These are phyloP conservation scores for Cinclus mexicanus DNA, from an alignment of 2,113 vertebrate genomes.

Conservation along the genomic window DNA sequence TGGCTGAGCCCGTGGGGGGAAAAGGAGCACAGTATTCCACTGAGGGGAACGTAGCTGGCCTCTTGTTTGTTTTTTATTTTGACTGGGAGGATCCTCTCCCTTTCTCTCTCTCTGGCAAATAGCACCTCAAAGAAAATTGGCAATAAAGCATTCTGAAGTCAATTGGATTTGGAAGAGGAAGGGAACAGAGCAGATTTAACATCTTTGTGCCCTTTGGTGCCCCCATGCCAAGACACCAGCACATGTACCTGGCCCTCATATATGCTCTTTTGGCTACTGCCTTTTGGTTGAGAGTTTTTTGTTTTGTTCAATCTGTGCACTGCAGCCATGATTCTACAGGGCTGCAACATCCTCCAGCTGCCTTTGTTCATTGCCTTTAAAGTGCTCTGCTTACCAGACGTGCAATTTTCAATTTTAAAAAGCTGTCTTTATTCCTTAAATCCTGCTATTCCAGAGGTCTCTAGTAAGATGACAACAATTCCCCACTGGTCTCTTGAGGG, in stretches of 20 bases:
- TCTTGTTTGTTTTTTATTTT: not conserved
- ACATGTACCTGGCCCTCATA: not conserved
- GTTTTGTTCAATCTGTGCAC: not conserved
- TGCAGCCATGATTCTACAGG: not conserved
- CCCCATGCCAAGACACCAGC: not conserved
- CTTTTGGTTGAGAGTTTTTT: not conserved
- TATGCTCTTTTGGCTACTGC: not conserved
- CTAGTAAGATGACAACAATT: constrained; percentile 8
- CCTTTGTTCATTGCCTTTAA: constrained; percentile 3
- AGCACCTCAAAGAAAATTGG: not conserved
- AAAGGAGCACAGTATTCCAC: rapidly evolving
- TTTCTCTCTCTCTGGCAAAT: not conserved
- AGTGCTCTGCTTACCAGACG: not conserved
- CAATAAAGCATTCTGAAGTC: not conserved
- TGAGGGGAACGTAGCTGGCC: not conserved
- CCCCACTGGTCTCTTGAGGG: not conserved
- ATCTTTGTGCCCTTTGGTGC: not conserved
- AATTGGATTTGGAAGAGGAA: not conserved
- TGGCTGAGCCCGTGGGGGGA: rapidly evolving
- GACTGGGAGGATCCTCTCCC: not conserved
- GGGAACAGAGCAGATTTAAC: not conserved
- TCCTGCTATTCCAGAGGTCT: constrained; percentile 1
- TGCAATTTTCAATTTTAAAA: constrained; percentile 38
- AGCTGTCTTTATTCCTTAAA: constrained; percentile 31
- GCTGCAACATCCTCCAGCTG: constrained; percentile 14